These are phyloP conservation scores for Todiramphus chloris DNA, from an alignment of 2,113 vertebrate species.

Conservation along the genomic window DNA sequence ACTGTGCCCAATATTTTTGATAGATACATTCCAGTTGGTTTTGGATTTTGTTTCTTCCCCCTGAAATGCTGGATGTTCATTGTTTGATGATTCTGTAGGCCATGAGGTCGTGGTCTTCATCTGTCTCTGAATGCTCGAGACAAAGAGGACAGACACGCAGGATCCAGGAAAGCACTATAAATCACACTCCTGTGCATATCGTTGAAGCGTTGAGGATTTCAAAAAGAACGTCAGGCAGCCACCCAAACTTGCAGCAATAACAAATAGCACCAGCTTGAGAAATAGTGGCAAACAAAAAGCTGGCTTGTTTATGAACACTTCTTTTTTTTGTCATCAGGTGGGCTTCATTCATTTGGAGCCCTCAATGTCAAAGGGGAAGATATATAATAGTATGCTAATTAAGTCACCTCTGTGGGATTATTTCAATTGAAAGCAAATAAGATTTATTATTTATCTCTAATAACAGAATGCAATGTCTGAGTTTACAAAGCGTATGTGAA, in stretches of 20 bases:
- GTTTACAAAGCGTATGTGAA: background rate
- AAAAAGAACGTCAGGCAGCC: background rate
- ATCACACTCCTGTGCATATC: background rate
- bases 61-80: background rate
- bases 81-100: background rate
- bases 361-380: background rate
- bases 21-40: background rate
- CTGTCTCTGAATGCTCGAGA: background rate
- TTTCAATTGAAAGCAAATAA: background rate
- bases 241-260: background rate
- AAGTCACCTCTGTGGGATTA: background rate
- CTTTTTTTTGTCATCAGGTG: background rate
- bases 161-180: background rate
- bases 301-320: background rate
- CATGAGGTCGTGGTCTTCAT: background rate
- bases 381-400: background rate
- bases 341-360: background rate
- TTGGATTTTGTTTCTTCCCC: background rate
- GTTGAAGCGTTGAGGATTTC: background rate
- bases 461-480: background rate
- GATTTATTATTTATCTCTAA: background rate
- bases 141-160: background rate
- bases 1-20: background rate
- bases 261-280: background rate
- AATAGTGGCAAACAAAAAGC: background rate